Base-by-base conservation (phyloP, 30 jellyfish, hydroid and myxozoan species). In the Phacellophora camtschatica region DNA sequence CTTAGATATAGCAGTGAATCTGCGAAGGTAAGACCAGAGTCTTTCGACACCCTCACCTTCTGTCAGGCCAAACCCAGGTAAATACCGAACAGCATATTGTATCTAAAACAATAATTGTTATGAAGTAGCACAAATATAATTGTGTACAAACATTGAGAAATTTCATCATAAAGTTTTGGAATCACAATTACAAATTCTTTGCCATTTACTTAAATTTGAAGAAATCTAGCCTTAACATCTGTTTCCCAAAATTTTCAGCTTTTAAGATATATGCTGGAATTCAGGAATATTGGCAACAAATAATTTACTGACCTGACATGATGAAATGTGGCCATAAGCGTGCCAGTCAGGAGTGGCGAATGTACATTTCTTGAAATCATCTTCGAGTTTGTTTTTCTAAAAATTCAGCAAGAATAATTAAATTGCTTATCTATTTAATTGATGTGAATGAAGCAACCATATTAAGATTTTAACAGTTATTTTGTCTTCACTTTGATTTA, bases 11-110 rank as follows among this genome's bases (percentile, higher is more conserved):
- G 74, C 75, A 29, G 82, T 53, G 42, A 78, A 78, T 25, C 53
- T 63, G 42, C 90, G 39, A 27, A 78, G 83, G 36, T 23, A 59
- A 30, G 90, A 78, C 82, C 90, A 78, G 34, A 78, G 54, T 34
- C 90, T 65, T 53, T 78, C 90, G 36, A 62, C 62, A 5, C 74
- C 72, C 20, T 78, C 83, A 9, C 90, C 90, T 50, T 78, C 82
- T 36, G 82, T 59, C 27, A 78, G 49, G 19, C 90, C 82, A 46
- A 78, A 55, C 78, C 50, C 77, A 4, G 77, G 78, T 32, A 20
- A 39, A 32, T 3, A 75, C 28, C 77, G 75, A 30, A 64, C 45
- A 2, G 88, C 75, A 39, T 75, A 30, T 32, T 31, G 54, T 75
- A 75, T 34, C 88, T 75, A 46, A 20, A 69, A 31, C 16, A n/a